Base-by-base conservation (phyloP, 2,888 invertebrate genomes). In the Patella ulyssiponensis region DNA sequence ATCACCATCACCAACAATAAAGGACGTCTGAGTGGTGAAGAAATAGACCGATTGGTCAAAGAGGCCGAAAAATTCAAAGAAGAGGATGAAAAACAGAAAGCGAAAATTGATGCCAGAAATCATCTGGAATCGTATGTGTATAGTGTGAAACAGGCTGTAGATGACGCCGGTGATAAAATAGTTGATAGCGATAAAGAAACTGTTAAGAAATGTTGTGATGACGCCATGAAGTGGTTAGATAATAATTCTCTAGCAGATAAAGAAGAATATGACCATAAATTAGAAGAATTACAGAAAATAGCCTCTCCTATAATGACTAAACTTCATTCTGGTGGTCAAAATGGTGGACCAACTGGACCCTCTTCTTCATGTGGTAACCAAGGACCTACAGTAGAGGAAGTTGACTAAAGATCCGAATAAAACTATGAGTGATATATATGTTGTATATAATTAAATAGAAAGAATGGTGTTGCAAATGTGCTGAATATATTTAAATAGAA, bases 1-100 rank as follows among this genome's bases (percentile, higher is more conserved):
- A 96, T 97, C 82, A 96, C 96, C 53, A 97, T 97, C 78, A 95
- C 95, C 4, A 97, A 96, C 87, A 96, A 97, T 88, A 96, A 96
- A 88, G 96, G 96, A 0, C 94, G 96, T 5, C 93, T 97, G 14
- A 95, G 94, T 79, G 96, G 96, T 90, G 95, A 94, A n/a, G 96
- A 97, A 77, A 97, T 97, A 77, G 96, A 97, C 86, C 94, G 95
- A 82, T 97, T 90, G 91, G 86, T 90, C 64, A 79, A 82, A 27
- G 90, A 90, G 2, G 90, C 89, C 0, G 89, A 90, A 75, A 85
- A 84, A 78, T 91, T 88, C 84, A 85, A 84, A 78, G 87, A 86
- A 1, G 91, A 90, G 69, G 91, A 91, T 77, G 87, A 89, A 23
- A 88, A 85, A 78, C 89, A 90, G 80, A 82, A 85, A 27, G 84